A percentile compares a stretch with the other conserved stretches of the same genome.
phyloP scores from a whole-genome alignment of 1,140 invertebrate species.

The Meloidogyne chitwoodi region DNA sequence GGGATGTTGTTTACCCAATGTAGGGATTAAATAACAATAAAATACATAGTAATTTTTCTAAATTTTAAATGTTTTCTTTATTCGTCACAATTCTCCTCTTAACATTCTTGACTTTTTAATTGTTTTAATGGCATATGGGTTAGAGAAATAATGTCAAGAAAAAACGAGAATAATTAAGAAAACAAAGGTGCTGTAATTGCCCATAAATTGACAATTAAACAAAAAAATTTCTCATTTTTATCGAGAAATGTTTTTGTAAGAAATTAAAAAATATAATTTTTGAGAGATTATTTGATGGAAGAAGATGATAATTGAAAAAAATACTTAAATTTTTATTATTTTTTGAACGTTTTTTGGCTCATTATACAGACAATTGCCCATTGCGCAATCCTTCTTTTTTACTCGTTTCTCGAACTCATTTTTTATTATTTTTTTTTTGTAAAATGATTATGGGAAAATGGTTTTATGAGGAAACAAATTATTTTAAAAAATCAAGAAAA shows the following conservation, averaged over 20 bases:
- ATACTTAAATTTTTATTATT: background rate
- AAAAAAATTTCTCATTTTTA: background rate
- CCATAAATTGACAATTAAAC: background rate
- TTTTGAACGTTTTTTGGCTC: background rate
- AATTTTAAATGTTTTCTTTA: too few species aligned
- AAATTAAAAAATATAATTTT: background rate
- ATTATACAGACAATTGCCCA: background rate
- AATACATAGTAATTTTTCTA: too few species aligned
- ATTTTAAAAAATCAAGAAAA: background rate
- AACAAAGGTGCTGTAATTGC: background rate
- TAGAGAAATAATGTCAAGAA: background rate
- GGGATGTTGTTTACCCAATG: too few species aligned
- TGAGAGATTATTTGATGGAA: background rate
- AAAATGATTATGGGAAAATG: background rate
- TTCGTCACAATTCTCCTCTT: too few species aligned
- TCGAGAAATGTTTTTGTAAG: background rate
- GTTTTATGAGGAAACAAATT: background rate
- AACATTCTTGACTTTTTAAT: background rate
- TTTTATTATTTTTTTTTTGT: background rate
- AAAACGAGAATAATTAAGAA: background rate
- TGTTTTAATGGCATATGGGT: background rate
- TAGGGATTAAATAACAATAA: too few species aligned
- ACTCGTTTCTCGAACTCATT: background rate
- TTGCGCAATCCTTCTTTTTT: background rate
- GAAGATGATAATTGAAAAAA: background rate